Conservation (phyloP, 2,113 vertebrate genomes). For the Montifringilla adamsi region DNA sequence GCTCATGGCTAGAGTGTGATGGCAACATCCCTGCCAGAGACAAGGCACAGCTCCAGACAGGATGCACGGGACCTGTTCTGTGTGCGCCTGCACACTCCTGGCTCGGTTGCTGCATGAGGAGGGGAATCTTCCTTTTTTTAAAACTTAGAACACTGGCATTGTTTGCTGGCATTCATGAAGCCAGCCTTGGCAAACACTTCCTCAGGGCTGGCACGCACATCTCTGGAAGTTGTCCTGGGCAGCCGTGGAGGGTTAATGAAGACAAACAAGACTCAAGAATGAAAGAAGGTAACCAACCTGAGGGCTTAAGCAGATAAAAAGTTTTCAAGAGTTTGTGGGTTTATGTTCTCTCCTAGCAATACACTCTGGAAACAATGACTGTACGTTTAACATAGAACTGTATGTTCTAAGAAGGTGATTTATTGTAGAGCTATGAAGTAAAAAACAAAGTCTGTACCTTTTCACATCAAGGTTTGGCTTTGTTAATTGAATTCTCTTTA, state of each 20-base stretch:
- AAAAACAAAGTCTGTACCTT: background rate
- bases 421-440: background rate
- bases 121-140: background rate
- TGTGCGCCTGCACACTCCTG: background rate
- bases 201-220: fast-evolving
- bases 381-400: background rate
- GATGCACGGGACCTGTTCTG: background rate
- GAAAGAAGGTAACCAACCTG: background rate
- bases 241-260: background rate
- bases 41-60: background rate
- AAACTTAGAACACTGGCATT: background rate
- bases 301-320: background rate
- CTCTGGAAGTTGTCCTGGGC: background rate
- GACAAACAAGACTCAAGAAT: background rate
- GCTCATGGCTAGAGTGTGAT: background rate
- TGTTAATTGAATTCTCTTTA: background rate
- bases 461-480: background rate
- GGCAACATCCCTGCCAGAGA: background rate
- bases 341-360: background rate
- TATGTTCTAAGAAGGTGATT: background rate
- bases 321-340: background rate
- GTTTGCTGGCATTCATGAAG: background rate
- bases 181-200: background rate
- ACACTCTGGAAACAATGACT: background rate
- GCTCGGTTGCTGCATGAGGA: background rate